Percentiles rank a stretch among this genome's conserved stretches.
These are phyloP conservation scores for Nylanderia fulva DNA, from an alignment of 1,140 invertebrate species.

Conservation along the genomic window DNA sequence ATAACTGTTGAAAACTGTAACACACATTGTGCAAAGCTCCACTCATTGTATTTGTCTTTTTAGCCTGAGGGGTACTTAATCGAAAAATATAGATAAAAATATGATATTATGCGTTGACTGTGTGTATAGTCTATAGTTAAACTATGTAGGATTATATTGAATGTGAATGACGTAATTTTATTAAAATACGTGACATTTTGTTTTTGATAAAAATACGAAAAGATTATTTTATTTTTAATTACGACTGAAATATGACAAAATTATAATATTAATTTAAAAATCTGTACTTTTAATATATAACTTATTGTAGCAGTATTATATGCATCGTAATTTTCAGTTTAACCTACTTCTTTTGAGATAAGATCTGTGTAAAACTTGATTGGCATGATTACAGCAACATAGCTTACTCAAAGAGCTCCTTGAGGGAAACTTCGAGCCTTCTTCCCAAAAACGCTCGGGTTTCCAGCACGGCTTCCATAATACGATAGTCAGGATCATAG, in stretches of 20 bases:
- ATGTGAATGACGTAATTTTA: background rate
- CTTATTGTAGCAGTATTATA: background rate
- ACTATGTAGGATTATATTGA: background rate
- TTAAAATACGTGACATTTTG: slow-evolving; percentile 1
- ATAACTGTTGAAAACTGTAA: slow-evolving; percentile 1
- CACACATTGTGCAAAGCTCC: background rate
- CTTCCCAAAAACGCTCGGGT: slow-evolving; percentile 79
- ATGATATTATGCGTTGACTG: background rate
- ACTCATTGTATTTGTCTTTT: background rate
- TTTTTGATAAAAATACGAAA: background rate
- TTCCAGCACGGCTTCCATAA: slow-evolving; percentile 80
- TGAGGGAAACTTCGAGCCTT: slow-evolving; percentile 77
- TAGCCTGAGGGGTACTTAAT: slow-evolving; percentile 3
- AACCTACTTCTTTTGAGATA: background rate
- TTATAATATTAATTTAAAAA: background rate
- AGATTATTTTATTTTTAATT: background rate
- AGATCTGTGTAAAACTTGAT: slow-evolving; percentile 7
- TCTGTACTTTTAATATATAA: background rate
- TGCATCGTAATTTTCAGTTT: background rate
- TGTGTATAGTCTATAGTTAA: background rate
- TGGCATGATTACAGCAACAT: slow-evolving; percentile 6
- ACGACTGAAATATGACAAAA: background rate
- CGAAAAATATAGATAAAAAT: slow-evolving; percentile 26
- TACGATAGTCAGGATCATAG: slow-evolving; percentile 80
- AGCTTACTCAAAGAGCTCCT: slow-evolving; percentile 81